phyloP scores from a whole-genome alignment of 2,888 invertebrate species.

The Thumatha senex region DNA sequence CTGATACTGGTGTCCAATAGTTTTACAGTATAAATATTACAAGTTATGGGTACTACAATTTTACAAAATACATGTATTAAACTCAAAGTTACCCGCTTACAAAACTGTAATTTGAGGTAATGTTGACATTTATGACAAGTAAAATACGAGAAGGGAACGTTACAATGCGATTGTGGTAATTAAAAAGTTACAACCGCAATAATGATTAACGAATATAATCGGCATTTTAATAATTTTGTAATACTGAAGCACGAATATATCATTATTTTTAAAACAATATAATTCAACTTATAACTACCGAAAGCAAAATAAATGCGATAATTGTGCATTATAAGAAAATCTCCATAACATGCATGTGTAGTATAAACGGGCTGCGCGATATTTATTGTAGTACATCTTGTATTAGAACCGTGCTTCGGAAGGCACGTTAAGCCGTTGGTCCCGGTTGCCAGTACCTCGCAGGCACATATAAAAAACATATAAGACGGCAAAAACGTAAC shows the following conservation, averaged over 20 bases:
- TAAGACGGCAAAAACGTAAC: too few relatives aligned
- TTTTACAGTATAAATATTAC: not conserved
- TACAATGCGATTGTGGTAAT: too few relatives aligned
- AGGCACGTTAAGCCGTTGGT: too few relatives aligned
- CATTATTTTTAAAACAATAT: too few relatives aligned
- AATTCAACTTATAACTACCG: slow-evolving; percentile 11
- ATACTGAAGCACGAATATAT: too few relatives aligned
- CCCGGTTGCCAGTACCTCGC: too few relatives aligned
- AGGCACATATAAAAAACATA: too few relatives aligned
- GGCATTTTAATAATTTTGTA: not conserved
- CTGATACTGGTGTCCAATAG: slow-evolving; percentile 12
- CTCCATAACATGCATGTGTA: not conserved
- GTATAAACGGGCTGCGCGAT: too few relatives aligned
- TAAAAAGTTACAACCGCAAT: not conserved
- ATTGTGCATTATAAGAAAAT: slow-evolving; percentile 23
- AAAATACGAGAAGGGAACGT: not conserved
- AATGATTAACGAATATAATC: not conserved
- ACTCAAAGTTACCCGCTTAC: not conserved
- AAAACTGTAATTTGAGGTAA: not conserved
- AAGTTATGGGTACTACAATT: not conserved
- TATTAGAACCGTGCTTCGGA: too few relatives aligned
- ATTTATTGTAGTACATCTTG: too few relatives aligned
- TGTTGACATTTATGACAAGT: not conserved
- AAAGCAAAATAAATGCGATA: slow-evolving; percentile 31
- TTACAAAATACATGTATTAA: not conserved